phyloP scores from a whole-genome alignment of 2,113 vertebrate genomes.

The Cyphotilapia sp. region DNA sequence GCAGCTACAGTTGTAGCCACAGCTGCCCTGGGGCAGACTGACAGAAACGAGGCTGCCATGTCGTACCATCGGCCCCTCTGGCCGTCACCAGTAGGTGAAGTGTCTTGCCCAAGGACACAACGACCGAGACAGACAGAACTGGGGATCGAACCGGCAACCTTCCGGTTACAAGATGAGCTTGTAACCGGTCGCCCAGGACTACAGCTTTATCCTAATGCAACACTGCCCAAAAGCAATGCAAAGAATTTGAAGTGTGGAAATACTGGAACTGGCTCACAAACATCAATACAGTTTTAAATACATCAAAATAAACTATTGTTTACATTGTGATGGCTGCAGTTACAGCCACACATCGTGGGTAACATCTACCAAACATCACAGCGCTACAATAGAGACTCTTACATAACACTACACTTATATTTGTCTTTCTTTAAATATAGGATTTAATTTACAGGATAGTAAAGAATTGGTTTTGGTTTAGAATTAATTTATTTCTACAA shows the following conservation, averaged over 20 bases:
- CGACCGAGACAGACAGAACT: rapidly evolving
- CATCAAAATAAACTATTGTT: background rate
- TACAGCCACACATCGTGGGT: background rate
- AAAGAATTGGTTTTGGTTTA: background rate
- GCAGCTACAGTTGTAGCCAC: background rate
- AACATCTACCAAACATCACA: background rate
- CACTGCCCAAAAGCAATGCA: background rate
- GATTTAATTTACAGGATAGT: background rate
- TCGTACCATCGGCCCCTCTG: rapidly evolving
- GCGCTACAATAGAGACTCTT: background rate
- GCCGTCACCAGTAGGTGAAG: rapidly evolving
- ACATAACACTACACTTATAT: background rate
- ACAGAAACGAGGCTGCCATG: rapidly evolving
- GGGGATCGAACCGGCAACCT: background rate
- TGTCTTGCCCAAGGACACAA: background rate
- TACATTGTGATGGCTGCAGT: background rate
- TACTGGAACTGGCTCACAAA: rapidly evolving
- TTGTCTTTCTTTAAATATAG: background rate
- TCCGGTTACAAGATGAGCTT: background rate
- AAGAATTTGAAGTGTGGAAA: background rate
- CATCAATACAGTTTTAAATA: background rate
- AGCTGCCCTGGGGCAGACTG: rapidly evolving
- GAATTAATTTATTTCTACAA: rapidly evolving
- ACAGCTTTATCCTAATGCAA: background rate
- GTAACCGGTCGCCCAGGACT: background rate